Percentiles rank a stretch among this genome's conserved stretches.
These are phyloP conservation scores for Xyrauchen texanus DNA, from an alignment of 2,113 vertebrate species.

Conservation along the genomic window DNA sequence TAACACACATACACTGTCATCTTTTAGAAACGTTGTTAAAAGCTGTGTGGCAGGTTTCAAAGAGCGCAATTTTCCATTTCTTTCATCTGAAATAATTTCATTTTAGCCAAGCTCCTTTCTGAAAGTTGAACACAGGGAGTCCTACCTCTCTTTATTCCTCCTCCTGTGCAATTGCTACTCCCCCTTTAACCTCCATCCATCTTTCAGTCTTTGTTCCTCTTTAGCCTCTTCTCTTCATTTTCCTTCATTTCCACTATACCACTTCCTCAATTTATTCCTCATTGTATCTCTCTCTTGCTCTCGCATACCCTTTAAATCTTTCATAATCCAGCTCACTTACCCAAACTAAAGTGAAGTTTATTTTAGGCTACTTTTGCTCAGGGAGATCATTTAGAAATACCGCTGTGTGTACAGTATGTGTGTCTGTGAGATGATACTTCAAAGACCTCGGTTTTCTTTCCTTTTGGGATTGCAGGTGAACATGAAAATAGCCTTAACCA, in stretches of 20 bases:
- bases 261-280: not conserved
- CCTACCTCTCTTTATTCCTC: not conserved
- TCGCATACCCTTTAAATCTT: too few species aligned
- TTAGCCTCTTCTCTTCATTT: not conserved
- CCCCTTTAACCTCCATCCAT: not conserved
- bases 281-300: too few species aligned
- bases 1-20: not conserved
- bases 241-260: not conserved
- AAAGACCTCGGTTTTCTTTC: too few species aligned
- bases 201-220: not conserved
- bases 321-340: too few species aligned
- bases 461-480: too few species aligned
- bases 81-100: constrained; percentile 32
- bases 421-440: too few species aligned
- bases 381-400: too few species aligned
- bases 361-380: too few species aligned
- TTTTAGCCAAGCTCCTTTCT: not conserved
- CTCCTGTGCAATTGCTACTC: too few species aligned
- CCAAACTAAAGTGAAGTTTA: too few species aligned
- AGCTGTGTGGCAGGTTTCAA: constrained; percentile 1
- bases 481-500: too few species aligned
- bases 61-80: constrained; percentile 7
- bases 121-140: not conserved
- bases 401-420: too few species aligned
- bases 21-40: not conserved